phyloP scores from a whole-genome alignment of 2,888 invertebrate species.

The Scaeva pyrastri region DNA sequence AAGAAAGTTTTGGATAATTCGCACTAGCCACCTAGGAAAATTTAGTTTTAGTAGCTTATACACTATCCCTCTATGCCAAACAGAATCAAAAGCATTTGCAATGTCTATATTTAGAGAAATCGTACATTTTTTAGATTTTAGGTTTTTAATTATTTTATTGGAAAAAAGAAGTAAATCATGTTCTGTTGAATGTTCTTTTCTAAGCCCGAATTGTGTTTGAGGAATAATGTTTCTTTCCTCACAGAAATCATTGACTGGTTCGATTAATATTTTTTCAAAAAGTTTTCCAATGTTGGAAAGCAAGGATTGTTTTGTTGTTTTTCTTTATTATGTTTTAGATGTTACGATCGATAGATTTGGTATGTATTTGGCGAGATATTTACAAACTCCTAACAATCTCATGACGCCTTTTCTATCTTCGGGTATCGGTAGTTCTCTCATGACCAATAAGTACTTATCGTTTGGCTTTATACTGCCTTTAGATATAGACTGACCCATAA shows the following conservation, averaged over 20 bases:
- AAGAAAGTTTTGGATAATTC: too few relatives aligned
- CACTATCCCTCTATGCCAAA: not conserved
- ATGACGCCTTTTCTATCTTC: slow-evolving; percentile 51
- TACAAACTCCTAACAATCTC: slow-evolving; percentile 66
- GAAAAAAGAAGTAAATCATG: not conserved
- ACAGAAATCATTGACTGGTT: not conserved
- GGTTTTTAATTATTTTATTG: not conserved
- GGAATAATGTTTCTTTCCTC: not conserved
- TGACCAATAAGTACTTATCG: slow-evolving; percentile 58
- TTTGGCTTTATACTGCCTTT: slow-evolving; percentile 68
- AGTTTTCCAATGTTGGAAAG: not conserved
- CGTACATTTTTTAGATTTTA: not conserved
- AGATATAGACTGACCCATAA: slow-evolving; percentile 63
- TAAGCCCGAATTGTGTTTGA: not conserved
- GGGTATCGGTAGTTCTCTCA: slow-evolving; percentile 55
- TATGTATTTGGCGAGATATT: slow-evolving; percentile 74
- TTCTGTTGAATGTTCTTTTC: not conserved
- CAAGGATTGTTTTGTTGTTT: too few relatives aligned
- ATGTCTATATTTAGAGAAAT: not conserved
- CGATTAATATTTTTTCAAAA: not conserved
- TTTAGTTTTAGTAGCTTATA: too few relatives aligned
- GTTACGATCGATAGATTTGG: too few relatives aligned
- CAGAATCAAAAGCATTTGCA: not conserved
- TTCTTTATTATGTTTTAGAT: too few relatives aligned
- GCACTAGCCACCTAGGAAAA: too few relatives aligned